phyloP scores from a whole-genome alignment of 2,888 invertebrate species.

The Ceramica pisi region DNA sequence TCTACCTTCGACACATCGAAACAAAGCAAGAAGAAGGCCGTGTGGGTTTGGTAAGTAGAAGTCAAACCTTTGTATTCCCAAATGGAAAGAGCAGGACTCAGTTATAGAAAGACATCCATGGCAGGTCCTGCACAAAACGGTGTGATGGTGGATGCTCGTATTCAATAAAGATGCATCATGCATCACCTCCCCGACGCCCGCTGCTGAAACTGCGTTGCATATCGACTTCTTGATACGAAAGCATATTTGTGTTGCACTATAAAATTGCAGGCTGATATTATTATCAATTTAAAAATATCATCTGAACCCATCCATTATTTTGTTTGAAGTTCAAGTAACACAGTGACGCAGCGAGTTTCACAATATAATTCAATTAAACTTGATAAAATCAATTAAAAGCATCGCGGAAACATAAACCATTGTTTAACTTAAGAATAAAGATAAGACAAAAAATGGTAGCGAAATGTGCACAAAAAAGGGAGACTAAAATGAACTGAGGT shows the following conservation, averaged over 20 bases:
- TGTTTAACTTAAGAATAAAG: constrained; percentile 30
- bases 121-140: too few relatives aligned
- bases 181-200: too few relatives aligned
- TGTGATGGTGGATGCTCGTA: too few relatives aligned
- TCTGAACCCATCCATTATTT: constrained; percentile 36
- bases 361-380: constrained; percentile 29
- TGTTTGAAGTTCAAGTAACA: constrained; percentile 39
- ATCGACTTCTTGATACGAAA: background rate
- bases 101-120: too few relatives aligned
- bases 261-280: constrained; percentile 1
- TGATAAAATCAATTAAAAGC: constrained; percentile 46
- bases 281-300: constrained; percentile 33
- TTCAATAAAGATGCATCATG: too few relatives aligned
- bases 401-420: constrained; percentile 40
- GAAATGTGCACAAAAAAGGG: too few relatives aligned
- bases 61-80: too few relatives aligned
- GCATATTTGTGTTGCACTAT: background rate
- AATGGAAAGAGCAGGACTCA: too few relatives aligned
- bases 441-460: background rate
- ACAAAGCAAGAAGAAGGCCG: too few relatives aligned
- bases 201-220: background rate
- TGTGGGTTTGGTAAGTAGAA: too few relatives aligned
- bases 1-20: too few relatives aligned
- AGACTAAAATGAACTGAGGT: too few relatives aligned
- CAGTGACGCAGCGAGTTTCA: constrained; percentile 28